These are phyloP conservation scores for Haliaeetus leucogaster DNA, from an alignment of 2,113 vertebrate genomes.

Conservation along the genomic window DNA sequence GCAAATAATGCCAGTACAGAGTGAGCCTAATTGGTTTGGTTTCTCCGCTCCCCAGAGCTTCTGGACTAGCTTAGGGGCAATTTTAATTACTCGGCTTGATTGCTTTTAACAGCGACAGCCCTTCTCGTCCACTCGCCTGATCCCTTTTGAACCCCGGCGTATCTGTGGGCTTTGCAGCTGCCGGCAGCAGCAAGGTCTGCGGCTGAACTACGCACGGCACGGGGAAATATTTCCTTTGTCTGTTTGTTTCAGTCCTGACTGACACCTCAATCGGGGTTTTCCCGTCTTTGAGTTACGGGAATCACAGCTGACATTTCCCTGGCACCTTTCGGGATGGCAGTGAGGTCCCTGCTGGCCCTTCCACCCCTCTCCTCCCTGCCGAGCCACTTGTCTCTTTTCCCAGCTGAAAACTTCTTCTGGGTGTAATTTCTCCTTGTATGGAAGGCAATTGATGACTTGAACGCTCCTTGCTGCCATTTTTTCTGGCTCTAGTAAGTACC, in stretches of 20 bases:
- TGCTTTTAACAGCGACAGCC: background rate
- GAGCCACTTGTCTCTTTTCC: background rate
- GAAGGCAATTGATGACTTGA: background rate
- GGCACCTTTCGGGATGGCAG: background rate
- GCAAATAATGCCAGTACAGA: background rate
- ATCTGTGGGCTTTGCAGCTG: background rate
- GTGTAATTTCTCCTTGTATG: background rate
- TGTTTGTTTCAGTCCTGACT: background rate
- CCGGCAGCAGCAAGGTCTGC: background rate
- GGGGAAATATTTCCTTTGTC: background rate
- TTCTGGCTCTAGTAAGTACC: background rate
- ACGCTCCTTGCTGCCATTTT: background rate
- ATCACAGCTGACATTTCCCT: background rate
- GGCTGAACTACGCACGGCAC: background rate
- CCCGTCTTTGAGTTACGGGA: background rate
- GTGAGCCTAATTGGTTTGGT: background rate
- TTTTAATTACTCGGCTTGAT: background rate
- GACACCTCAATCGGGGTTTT: background rate
- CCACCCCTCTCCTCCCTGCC: background rate
- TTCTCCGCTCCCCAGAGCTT: background rate
- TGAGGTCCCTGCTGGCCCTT: background rate
- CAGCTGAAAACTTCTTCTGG: background rate
- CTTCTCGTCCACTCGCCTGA: background rate
- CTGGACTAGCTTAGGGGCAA: background rate
- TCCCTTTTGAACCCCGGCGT: background rate